Conservation (phyloP, 2,113 vertebrate species). For the Ascaphus truei region DNA sequence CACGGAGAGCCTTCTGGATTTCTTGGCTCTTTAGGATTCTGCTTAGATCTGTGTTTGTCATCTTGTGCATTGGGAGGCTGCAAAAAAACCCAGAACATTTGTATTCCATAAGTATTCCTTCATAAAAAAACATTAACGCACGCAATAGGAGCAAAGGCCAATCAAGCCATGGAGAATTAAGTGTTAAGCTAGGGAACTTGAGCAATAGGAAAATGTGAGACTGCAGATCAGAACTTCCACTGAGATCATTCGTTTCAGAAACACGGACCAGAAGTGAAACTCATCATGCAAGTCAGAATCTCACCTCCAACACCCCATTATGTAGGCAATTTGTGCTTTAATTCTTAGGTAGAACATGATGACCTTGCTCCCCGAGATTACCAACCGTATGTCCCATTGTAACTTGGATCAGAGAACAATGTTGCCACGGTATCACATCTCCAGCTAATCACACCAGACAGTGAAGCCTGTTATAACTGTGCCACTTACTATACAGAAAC, state of each 20-base stretch:
- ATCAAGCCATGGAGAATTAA: no score
- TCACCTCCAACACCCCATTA: no score
- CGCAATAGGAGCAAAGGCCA: no score
- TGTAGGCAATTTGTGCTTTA: no score
- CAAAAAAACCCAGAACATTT: background rate
- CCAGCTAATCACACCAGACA: background rate
- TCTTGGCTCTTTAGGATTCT: constrained; percentile 93
- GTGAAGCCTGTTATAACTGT: background rate
- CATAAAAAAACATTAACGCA: no score
- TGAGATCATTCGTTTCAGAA: background rate
- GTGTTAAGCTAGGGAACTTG: no score
- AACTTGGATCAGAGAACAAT: no score
- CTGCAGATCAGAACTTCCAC: constrained; percentile 9
- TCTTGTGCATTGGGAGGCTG: constrained; percentile 96
- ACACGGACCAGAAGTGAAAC: constrained; percentile 9
- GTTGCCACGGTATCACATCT: background rate
- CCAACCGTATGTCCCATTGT: no score
- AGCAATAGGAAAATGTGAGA: no score
- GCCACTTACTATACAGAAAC: background rate
- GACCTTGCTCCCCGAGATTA: no score
- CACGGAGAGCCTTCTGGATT: constrained; percentile 87
- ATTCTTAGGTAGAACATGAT: no score
- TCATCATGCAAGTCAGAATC: background rate
- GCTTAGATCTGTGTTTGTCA: constrained; percentile 92
- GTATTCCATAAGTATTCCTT: no score